Percentiles rank a stretch among this genome's conserved stretches.
Conservation (phyloP, 2,888 invertebrate species). For the Podabrus alpinus region DNA sequence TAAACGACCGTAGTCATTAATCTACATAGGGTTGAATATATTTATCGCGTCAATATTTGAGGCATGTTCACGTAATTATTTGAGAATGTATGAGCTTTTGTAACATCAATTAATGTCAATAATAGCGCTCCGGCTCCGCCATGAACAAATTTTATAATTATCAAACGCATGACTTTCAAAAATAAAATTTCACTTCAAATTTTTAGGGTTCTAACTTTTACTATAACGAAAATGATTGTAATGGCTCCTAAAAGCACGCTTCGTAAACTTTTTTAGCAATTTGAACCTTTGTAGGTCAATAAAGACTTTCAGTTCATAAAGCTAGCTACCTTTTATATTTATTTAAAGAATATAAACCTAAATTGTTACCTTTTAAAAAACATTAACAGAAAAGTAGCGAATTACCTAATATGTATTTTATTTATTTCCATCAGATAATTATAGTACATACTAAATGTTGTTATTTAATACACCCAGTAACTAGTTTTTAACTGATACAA, state of each 20-base stretch:
- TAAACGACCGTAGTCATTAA: slow-evolving; percentile 17
- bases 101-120: slow-evolving; percentile 3
- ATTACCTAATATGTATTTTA: neutral
- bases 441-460: no score
- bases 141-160: neutral
- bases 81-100: slow-evolving; percentile 5
- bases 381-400: neutral
- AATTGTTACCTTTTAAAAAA: slow-evolving; percentile 2
- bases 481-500: no score
- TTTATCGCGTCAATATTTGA: slow-evolving; percentile 19
- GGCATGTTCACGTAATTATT: slow-evolving; percentile 18
- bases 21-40: slow-evolving; percentile 22
- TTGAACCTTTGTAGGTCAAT: slow-evolving; percentile 19
- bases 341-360: slow-evolving; percentile 10
- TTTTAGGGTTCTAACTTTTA: slow-evolving; percentile 13
- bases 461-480: no score
- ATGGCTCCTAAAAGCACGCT: slow-evolving; percentile 25
- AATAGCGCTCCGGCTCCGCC: neutral
- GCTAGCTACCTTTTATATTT: slow-evolving; percentile 22
- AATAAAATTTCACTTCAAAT: neutral
- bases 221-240: slow-evolving; percentile 20
- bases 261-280: slow-evolving; percentile 24
- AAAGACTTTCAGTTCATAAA: slow-evolving; percentile 15
- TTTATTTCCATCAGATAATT: no score
- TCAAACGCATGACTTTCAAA: neutral